phyloP scores from a whole-genome alignment of 2,113 vertebrate genomes.

The Gasterosteus aculeatus region DNA sequence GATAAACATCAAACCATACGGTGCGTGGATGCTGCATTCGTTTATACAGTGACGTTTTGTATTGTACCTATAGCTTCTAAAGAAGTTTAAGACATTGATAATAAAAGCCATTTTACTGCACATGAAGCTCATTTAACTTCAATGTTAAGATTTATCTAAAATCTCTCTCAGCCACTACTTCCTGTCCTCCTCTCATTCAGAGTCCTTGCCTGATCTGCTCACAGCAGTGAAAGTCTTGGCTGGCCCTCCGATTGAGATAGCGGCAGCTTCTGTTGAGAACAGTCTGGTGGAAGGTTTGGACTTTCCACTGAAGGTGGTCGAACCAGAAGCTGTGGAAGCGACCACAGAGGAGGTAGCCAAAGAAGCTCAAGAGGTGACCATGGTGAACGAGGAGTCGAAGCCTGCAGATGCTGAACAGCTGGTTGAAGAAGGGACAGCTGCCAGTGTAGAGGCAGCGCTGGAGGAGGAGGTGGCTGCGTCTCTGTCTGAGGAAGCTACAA shows the following conservation, averaged over 20 bases:
- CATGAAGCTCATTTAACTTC: not conserved
- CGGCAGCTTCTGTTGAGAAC: constrained; percentile 68
- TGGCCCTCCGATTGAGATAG: constrained; percentile 60
- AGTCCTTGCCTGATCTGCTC: constrained; percentile 48
- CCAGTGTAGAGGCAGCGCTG: not conserved
- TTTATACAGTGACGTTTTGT: not conserved
- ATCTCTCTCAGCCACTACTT: not conserved
- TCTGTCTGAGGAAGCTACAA: constrained; percentile 15
- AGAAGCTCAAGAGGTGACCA: constrained; percentile 14
- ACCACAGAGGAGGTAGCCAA: not conserved
- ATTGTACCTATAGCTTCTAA: not conserved
- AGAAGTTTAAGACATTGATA: not conserved
- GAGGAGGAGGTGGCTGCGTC: not conserved
- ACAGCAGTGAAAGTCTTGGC: constrained; percentile 62
- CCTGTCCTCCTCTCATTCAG: constrained; percentile 33
- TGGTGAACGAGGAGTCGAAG: constrained; percentile 21
- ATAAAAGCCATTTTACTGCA: not conserved
- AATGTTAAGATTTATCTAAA: not conserved
- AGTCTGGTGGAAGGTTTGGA: constrained; percentile 17
- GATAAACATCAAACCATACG: not conserved
- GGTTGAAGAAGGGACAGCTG: not conserved
- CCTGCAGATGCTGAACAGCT: constrained; percentile 30
- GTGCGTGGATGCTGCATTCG: not conserved
- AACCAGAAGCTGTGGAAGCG: constrained; percentile 11
- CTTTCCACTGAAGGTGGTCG: not conserved